Evolutionary conservation across 2,888 invertebrate genomes (phyloP), one percentile per base, ranked within the genome.

Genomic region (Drosophila histrio): DNA sequence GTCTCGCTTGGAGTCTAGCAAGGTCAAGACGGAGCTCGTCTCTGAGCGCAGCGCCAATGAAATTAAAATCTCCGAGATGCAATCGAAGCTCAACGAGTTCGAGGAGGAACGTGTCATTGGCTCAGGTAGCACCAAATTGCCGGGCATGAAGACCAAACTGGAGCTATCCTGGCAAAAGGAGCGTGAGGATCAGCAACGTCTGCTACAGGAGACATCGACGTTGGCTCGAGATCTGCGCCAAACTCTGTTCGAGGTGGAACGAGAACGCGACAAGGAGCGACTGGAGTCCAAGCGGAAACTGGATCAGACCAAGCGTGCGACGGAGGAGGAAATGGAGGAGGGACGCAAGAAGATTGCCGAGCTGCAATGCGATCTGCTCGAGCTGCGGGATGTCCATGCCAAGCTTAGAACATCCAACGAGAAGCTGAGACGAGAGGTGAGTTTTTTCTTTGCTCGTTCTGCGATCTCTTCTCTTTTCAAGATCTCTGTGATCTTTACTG

Each of bases 101-200:
- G 97, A 98, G 91, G 98, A 98, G 91, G 97, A 97, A 72, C 94
- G 96, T 39, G 93, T 97, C 53, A 92, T 98, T 24, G 95, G 95
- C 13, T 95, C 96, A 22, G 97, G 97, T 0, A 93, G 97, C 66
- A 96, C 96, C 1, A 96, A 97, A 88, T 95, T 97, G 70, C 96
- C 96, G 0, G 97, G 97, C 3, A 93, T 96, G 79, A 95, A 96
- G 85, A 96, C 97, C 1, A 94, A 96, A 53, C 95, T 98, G 94
- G 97, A 98, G 90, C 92, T 98, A 13, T 97, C 97, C 0, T 98
- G 98, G 98, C 97, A 97, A 88, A 98, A 97, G 90, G 98, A 98
- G 91, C 93, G 98, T 19, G 97, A 97, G 90, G 97, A 98, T 86
- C 97, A 97, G 86, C 97, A 97, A 79, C 93, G 97, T n/a, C 92